Conservation (phyloP, 2,888 invertebrate species). For the Alloplasta piceator region DNA sequence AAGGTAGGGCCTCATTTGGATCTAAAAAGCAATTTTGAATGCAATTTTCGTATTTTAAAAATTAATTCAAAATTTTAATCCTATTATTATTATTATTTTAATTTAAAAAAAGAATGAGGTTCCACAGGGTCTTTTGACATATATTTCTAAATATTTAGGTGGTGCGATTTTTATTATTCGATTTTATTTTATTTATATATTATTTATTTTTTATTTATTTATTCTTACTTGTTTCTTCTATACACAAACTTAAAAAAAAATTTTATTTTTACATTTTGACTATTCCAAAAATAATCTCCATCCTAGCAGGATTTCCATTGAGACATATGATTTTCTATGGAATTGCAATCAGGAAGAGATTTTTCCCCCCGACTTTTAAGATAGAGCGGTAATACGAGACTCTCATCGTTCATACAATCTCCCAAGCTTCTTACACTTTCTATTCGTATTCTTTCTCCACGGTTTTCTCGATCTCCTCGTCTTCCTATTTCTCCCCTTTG, state of each 20-base stretch:
- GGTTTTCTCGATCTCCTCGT: background rate
- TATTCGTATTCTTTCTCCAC: conserved; percentile 23
- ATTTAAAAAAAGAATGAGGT: too few relatives aligned
- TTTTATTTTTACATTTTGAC: background rate
- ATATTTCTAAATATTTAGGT: too few relatives aligned
- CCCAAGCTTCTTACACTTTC: background rate
- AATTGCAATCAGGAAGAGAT: background rate
- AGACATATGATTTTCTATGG: background rate
- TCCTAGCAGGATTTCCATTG: conserved; percentile 6
- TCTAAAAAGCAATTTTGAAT: too few relatives aligned
- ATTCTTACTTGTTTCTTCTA: background rate
- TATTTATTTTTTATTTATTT: background rate
- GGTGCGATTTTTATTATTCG: too few relatives aligned
- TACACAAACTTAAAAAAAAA: background rate
- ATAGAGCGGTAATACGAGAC: conserved; percentile 53
- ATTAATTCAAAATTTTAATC: too few relatives aligned
- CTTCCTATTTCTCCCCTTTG: background rate
- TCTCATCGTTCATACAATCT: conserved; percentile 9
- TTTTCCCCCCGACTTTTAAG: conserved; percentile 18
- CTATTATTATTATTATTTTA: too few relatives aligned
- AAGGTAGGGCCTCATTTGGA: too few relatives aligned
- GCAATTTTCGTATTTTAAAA: too few relatives aligned
- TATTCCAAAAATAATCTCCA: conserved; percentile 28
- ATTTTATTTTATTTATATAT: too few relatives aligned
- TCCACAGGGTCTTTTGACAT: too few relatives aligned